Conservation (phyloP, 2,113 vertebrate species). For the Periophthalmus modestus region DNA sequence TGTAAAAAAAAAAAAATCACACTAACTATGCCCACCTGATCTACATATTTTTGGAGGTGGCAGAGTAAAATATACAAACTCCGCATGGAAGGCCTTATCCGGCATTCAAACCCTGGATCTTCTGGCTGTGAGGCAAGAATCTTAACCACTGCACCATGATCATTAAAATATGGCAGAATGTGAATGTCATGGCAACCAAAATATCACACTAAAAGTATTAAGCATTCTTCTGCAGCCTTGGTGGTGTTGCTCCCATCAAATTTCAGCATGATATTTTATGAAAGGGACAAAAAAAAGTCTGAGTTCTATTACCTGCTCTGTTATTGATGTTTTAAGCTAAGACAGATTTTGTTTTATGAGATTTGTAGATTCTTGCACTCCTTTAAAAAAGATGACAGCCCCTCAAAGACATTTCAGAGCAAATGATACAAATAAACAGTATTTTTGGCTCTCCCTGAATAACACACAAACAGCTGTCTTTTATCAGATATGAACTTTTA, state of each 20-base stretch:
- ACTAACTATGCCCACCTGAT: neutral
- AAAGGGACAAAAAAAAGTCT: neutral
- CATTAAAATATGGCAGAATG: neutral
- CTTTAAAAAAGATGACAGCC: neutral
- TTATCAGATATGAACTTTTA: constrained; percentile 45
- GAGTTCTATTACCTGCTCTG: neutral
- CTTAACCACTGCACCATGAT: neutral
- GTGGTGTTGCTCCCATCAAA: neutral
- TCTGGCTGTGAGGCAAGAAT: too few species aligned
- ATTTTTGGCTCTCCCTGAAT: constrained; percentile 46
- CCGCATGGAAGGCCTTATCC: too few species aligned
- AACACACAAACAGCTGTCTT: constrained; percentile 38
- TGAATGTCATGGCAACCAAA: neutral
- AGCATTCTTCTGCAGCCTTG: neutral
- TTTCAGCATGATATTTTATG: neutral
- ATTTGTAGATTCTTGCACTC: neutral
- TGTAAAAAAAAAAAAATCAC: neutral
- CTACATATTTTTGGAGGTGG: neutral
- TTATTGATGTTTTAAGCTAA: neutral
- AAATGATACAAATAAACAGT: constrained; percentile 46
- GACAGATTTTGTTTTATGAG: neutral
- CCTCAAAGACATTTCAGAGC: constrained; percentile 23
- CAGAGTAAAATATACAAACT: too few species aligned
- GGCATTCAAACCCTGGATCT: too few species aligned
- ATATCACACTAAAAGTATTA: neutral